Base-by-base conservation (phyloP, 2,113 vertebrate species). In the Proteles cristata region DNA sequence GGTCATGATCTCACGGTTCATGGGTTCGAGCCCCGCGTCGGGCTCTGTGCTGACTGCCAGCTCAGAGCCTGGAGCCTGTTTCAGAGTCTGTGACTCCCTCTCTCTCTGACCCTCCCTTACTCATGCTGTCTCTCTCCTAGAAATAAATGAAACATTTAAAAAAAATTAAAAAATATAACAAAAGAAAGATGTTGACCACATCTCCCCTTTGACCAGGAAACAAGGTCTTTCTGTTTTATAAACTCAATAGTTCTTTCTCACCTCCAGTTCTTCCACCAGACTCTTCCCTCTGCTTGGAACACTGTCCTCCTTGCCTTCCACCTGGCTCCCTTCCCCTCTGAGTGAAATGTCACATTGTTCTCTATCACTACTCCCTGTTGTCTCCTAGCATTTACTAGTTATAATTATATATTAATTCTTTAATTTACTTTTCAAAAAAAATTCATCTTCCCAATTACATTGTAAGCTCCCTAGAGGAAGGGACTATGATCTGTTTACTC, bases 371-470 rank as follows among this genome's bases (percentile, higher is more conserved):
- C 3, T 58, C 35, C 11, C 8, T 26, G 26, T 10, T 93, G 11
- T 50, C 39, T 82, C 12, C 11, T 76, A 43, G 11, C 35, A 23
- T 9, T 53, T 87, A 79, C 14, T 55, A 74, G 33, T 88, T 82
- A 71, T 33, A 90, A 65, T 91, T 43, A 82, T 63, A 33, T 88
- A 43, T 68, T 89, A 73, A 73, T 88, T 84, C 23, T 83, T 79
- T 79, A 80, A 91, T 94, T 33, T 85, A 81, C 21, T 88, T 87
- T 97, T 84, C 1, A 33, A 73, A 73, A 95, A 61, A 76, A 61
- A 45, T 50, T 9, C 4, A 71, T 71, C 74, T 91, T 53, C 81
- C 58, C 58, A 53, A 43, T 84, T 69, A 25, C 33, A 76, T n/a
- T 63, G 23, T 48, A 73, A 79, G 2, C 14, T 71, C 35, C 65